Conservation (phyloP, 2,888 invertebrate genomes). For the Rotaria macrura region DNA sequence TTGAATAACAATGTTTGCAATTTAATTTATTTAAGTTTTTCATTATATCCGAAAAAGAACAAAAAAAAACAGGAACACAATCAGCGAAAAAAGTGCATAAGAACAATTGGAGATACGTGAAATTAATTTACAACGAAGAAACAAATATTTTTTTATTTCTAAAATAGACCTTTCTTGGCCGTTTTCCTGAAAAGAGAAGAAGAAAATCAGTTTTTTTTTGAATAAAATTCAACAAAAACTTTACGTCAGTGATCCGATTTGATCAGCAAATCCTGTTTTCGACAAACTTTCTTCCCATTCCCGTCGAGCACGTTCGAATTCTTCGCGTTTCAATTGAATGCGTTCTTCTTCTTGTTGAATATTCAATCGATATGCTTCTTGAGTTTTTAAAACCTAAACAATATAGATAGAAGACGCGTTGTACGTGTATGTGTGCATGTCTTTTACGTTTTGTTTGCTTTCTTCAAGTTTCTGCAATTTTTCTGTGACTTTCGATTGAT, state of each 20-base stretch:
- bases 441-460: conserved; percentile 29
- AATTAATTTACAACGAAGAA: too few species aligned
- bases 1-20: too few species aligned
- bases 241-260: not conserved
- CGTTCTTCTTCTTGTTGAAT: conserved; percentile 33
- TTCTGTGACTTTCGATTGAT: conserved; percentile 31
- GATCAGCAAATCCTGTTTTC: not conserved
- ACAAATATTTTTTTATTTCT: not conserved
- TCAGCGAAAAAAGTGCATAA: too few species aligned
- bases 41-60: too few species aligned
- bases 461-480: conserved; percentile 31
- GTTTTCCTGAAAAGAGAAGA: not conserved
- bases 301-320: conserved; percentile 25
- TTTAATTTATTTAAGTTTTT: too few species aligned
- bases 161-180: not conserved
- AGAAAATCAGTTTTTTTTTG: too few species aligned
- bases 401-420: too few species aligned
- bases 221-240: not conserved
- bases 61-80: too few species aligned
- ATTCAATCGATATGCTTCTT: conserved; percentile 28
- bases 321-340: conserved; percentile 19
- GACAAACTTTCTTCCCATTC: conserved; percentile 27
- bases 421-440: not conserved
- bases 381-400: not conserved
- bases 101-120: too few species aligned